Evolutionary conservation across 2,797 vertebrate genomes (phyloP), one percentile per base, ranked within the genome.

Genomic region (Epinephelus awoara): DNA sequence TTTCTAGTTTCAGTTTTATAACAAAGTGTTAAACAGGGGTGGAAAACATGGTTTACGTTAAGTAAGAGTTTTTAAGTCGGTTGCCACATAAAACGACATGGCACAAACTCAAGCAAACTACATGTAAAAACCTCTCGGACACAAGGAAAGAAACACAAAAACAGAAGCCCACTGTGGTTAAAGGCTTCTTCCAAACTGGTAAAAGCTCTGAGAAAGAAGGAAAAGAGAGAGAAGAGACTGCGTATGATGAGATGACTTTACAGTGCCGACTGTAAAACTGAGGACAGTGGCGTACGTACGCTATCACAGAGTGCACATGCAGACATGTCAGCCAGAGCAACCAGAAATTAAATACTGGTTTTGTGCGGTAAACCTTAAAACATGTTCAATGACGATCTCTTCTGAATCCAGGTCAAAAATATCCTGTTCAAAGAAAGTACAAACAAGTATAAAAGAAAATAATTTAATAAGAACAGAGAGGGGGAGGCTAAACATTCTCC

Each of bases 21-120:
- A 96, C 95, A 92, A 96, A 95, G 92, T 93, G 90, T 94, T 95
- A 94, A 94, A 86, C 69, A 85, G 90, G 92, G 92, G 91, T 85
- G 82, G 80, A 89, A 90, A 87, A 92, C 77, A 81, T 61, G 90
- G 92, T 93, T 93, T 86, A 94, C 91, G 93, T 88, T 86, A 91
- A 95, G 79, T 84, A 76, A 77, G 78, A 95, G 77, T 90, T 91
- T 34, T 85, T 65, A 72, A 69, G 78, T 82, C 82, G 91, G 91
- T 95, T 94, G 89, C 87, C 93, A 94, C 95, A 80, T 93, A 87
- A 80, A 80, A 91, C 90, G 67, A 80, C 77, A 95, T 96, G 96
- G 96, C 95, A 96, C 95, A 92, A 95, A 95, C 95, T 70, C 72
- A 91, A 89, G 74, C 80, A 77, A 89, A 89, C 89, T 90, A 94